Base-by-base conservation (phyloP, 2,888 invertebrate genomes). In the Bibio marci region DNA sequence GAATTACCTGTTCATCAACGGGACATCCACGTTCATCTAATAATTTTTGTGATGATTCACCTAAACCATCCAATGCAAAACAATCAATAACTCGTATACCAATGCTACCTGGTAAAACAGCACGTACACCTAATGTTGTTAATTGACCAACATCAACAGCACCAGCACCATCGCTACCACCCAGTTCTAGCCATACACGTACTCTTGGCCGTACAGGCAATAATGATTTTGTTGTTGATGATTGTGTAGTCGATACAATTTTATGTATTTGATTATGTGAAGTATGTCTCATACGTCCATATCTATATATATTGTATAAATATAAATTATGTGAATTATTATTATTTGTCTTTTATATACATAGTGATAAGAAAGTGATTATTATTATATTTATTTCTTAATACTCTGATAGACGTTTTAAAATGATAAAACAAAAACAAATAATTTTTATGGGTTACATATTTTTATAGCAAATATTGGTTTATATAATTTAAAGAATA, bases 41-140 rank as follows among this genome's bases (percentile, higher is more conserved):
- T 15, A 83, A 63, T 44, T 74, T 74, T 53, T 82, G 81, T 2
- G 76, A 76, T 3, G 77, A 73, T 49, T 80, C 79, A 1, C 79
- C 79, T 3, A 80, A 60, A 8, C 83, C 83, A 51, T 85, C 83
- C 50, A 82, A 76, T 0, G 83, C 83, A 4, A 74, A 62, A 56
- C 85, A 85, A 52, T 82, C 79, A 1, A 80, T 74, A 26, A 83
- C 71, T 46, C 74, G 71, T 41, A 80, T 73, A 25, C 79, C 80
- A 43, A 81, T 73, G 15, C 76, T 79, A 48, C 70, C 80, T 69
- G 65, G 48, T 52, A 69, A 52, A 39, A 59, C 52, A 36, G 60
- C 57, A 39, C 57, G 55, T n/a, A 61, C 55, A 3, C 56, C 69
- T n/a, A 81, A 57, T 37, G 71, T 64, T 13, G 77, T 77, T 15